Evolutionary conservation across 1,140 invertebrate species (phyloP).

Genomic region (Nasonia longicornis): DNA sequence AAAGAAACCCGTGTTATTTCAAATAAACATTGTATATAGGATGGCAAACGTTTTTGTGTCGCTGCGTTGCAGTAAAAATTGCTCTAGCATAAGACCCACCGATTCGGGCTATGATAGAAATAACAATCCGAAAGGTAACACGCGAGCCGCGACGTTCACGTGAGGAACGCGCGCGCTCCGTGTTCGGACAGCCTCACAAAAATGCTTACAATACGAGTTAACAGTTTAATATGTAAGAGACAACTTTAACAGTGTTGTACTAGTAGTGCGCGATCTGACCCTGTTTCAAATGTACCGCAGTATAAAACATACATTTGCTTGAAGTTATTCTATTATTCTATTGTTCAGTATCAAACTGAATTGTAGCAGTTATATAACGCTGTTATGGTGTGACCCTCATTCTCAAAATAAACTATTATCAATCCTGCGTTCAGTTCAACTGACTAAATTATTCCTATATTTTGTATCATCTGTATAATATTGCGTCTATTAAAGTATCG

Average conservation of each 20-base stretch:
- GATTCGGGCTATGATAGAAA: neutral
- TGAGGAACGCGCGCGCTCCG: too few relatives aligned
- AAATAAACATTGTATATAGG: neutral
- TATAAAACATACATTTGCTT: neutral
- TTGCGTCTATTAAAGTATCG: conserved; percentile 20
- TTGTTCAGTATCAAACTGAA: conserved; percentile 45
- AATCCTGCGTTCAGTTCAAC: conserved; percentile 40
- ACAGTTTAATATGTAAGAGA: conserved; percentile 1
- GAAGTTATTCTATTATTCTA: conserved; percentile 14
- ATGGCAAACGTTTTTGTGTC: conserved; percentile 17
- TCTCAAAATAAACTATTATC: conserved; percentile 13
- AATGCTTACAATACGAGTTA: conserved; percentile 6
- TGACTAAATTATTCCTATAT: conserved; percentile 29
- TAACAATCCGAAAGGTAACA: conserved; percentile 1
- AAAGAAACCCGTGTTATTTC: neutral
- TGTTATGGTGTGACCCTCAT: conserved; percentile 32
- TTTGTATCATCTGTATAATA: conserved; percentile 36
- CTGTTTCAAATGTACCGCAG: conserved; percentile 16
- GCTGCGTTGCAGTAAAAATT: neutral
- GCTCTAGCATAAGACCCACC: neutral
- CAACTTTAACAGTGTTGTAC: conserved; percentile 17
- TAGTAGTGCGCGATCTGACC: conserved; percentile 30
- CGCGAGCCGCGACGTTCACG: too few relatives aligned
- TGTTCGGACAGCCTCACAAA: conserved; percentile 19
- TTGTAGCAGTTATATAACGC: conserved; percentile 6